Conservation (phyloP, 2,113 vertebrate species). For the Elanoides forficatus region DNA sequence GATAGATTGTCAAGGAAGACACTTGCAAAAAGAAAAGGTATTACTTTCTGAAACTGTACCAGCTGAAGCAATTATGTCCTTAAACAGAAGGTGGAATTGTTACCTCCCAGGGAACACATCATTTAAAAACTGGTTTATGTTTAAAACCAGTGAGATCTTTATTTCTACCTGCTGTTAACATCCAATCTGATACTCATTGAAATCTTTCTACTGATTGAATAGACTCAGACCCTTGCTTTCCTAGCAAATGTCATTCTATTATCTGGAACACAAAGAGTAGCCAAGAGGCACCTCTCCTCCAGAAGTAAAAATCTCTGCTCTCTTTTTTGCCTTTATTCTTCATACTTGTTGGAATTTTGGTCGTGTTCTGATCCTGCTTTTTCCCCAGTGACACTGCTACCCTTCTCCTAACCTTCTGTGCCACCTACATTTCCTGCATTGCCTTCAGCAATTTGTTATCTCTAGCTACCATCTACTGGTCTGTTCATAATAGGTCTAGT, state of each 20-base stretch:
- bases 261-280: too few relatives aligned
- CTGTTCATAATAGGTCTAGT: neutral
- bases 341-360: neutral
- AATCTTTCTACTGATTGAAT: neutral
- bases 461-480: neutral
- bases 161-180: neutral
- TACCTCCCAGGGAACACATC: neutral
- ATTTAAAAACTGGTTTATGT: neutral
- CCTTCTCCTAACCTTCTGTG: neutral
- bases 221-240: neutral
- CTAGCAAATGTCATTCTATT: neutral
- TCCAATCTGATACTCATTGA: neutral
- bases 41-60: neutral
- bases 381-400: fast-evolving
- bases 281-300: neutral
- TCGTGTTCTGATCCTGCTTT: neutral
- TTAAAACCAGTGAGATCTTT: neutral
- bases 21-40: neutral
- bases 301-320: neutral
- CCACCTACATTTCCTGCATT: neutral
- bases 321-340: neutral
- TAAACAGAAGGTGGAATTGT: neutral
- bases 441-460: neutral
- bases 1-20: neutral
- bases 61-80: neutral